A percentile compares a stretch with the other conserved stretches of the same genome.
Evolutionary conservation across 2,888 invertebrate genomes (phyloP).

Genomic region (Agrochola lota): DNA sequence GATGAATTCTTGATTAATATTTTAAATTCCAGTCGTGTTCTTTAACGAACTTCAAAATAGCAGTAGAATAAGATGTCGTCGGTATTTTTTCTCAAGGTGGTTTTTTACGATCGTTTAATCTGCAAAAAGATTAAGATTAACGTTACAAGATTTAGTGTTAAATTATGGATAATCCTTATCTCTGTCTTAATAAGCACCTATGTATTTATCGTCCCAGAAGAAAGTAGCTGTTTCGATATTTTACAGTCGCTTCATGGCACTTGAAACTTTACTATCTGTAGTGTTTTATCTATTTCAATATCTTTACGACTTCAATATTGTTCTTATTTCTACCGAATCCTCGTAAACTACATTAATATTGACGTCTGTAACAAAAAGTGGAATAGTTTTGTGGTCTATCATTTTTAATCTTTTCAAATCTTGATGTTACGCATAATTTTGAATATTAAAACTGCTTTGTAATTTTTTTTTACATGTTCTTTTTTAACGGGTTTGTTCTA

Average conservation of each 20-base stretch:
- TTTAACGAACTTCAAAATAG: too few species aligned
- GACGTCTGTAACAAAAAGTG: conserved; percentile 29
- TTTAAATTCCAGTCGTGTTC: neutral
- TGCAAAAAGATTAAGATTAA: conserved; percentile 15
- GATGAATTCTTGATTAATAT: neutral
- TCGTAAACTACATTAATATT: conserved; percentile 44
- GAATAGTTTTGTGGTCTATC: conserved; percentile 1
- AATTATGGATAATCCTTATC: conserved; percentile 35
- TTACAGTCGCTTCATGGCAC: neutral
- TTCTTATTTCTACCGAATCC: conserved; percentile 26
- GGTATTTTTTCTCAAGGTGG: neutral
- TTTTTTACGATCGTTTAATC: conserved; percentile 1
- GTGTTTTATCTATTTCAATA: conserved; percentile 32
- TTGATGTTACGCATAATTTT: conserved; percentile 29
- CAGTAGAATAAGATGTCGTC: neutral
- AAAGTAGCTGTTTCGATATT: conserved; percentile 31
- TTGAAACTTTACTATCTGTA: conserved; percentile 19
- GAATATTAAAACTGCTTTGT: conserved; percentile 4
- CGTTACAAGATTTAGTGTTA: conserved; percentile 9
- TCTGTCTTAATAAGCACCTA: neutral
- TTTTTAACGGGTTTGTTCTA: neutral
- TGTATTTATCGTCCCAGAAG: conserved; percentile 10
- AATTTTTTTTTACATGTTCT: neutral
- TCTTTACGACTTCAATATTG: conserved; percentile 48
- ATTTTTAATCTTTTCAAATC: conserved; percentile 10